Conservation (phyloP, 2,113 vertebrate species). For the Hemiprocne comata region DNA sequence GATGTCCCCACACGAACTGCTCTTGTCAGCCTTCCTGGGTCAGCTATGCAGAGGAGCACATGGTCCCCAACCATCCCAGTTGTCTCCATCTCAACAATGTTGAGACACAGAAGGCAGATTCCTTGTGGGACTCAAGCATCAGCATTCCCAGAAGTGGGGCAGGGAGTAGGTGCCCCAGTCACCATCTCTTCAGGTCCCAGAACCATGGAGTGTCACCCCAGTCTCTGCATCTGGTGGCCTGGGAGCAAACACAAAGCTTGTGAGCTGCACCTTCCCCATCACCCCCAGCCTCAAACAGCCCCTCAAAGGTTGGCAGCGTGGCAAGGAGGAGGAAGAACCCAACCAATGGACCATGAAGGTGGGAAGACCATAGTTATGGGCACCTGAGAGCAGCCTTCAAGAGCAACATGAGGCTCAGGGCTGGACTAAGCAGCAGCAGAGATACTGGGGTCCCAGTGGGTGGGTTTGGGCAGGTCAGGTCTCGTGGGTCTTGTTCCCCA, state of each 20-base stretch:
- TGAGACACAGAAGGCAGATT: background rate
- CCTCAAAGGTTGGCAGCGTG: accelerated
- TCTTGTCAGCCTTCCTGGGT: background rate
- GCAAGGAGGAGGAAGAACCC: background rate
- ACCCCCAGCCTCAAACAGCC: background rate
- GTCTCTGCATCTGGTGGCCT: background rate
- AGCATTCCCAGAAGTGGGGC: background rate
- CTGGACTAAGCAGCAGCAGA: background rate
- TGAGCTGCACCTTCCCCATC: background rate
- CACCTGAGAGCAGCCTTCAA: background rate
- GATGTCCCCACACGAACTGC: background rate
- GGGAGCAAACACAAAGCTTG: background rate
- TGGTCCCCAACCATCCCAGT: accelerated
- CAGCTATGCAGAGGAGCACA: background rate
- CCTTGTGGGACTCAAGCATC: background rate
- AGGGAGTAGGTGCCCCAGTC: background rate
- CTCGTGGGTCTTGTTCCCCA: background rate
- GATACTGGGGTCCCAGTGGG: background rate
- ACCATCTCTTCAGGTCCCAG: background rate
- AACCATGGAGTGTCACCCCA: background rate
- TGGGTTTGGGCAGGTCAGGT: background rate
- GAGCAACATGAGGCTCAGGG: background rate
- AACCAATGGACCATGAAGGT: no score
- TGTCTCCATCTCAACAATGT: background rate
- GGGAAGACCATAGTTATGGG: background rate